These are phyloP conservation scores for Plecturocebus donacophilus DNA, from an alignment of 2,113 vertebrate genomes.

Conservation along the genomic window DNA sequence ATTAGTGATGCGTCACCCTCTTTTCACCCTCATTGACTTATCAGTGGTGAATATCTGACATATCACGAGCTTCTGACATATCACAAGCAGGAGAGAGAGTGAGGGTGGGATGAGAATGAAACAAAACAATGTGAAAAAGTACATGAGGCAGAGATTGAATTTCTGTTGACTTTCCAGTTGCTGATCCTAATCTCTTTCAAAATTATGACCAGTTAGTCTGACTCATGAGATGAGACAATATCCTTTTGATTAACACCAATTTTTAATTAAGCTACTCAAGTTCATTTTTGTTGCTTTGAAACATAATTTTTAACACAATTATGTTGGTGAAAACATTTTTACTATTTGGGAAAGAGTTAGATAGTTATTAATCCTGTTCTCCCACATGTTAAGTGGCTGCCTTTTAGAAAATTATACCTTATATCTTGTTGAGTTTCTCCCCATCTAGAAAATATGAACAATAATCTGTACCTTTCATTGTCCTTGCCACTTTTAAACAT, in stretches of 20 bases:
- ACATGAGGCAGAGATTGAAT: not conserved
- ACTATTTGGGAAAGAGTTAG: not conserved
- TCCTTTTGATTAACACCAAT: not conserved
- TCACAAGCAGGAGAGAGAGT: not conserved
- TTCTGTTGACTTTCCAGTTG: not conserved
- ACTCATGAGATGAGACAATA: not conserved
- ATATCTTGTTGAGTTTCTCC: not conserved
- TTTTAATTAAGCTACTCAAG: not conserved
- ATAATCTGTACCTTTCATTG: not conserved
- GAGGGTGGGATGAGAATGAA: not conserved
- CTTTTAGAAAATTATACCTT: not conserved
- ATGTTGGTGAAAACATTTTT: not conserved
- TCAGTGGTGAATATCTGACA: not conserved
- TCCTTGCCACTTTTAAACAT: not conserved
- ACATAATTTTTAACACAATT: not conserved
- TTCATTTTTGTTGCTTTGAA: not conserved
- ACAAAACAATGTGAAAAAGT: not conserved
- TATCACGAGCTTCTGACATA: not conserved
- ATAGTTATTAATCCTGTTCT: not conserved
- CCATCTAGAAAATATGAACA: not conserved
- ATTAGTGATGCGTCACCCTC: not conserved
- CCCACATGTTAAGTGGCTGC: not conserved
- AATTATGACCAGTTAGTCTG: not conserved
- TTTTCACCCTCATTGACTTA: not conserved
- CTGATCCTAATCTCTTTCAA: not conserved